Percentiles rank a stretch among this genome's conserved stretches.
phyloP scores from a whole-genome alignment of 2,113 vertebrate species.

The cattle (Bos taurus) region ARS-UCD2.0 NC_037335.1:61088001-61088500 shows the following conservation, averaged over 20 bases:
- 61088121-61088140: background rate
- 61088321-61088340: background rate
- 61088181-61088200: too few relatives aligned
- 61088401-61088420: background rate
- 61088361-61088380: background rate
- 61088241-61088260: background rate
- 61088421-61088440: background rate
- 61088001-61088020: background rate
- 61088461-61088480: background rate
- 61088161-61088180: too few relatives aligned
- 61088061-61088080: background rate
- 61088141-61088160: background rate
- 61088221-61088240: background rate
- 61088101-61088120: background rate
- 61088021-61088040: background rate
- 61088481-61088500: background rate
- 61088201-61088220: background rate
- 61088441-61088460: background rate
- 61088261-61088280: background rate
- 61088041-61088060: background rate
- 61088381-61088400: background rate
- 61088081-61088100: background rate
- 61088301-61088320: background rate
- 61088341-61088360: background rate
- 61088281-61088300: background rate